A percentile compares a stretch with the other conserved stretches of the same genome.
phyloP scores from a whole-genome alignment of 2,888 invertebrate species.

The Rapana venosa region DNA sequence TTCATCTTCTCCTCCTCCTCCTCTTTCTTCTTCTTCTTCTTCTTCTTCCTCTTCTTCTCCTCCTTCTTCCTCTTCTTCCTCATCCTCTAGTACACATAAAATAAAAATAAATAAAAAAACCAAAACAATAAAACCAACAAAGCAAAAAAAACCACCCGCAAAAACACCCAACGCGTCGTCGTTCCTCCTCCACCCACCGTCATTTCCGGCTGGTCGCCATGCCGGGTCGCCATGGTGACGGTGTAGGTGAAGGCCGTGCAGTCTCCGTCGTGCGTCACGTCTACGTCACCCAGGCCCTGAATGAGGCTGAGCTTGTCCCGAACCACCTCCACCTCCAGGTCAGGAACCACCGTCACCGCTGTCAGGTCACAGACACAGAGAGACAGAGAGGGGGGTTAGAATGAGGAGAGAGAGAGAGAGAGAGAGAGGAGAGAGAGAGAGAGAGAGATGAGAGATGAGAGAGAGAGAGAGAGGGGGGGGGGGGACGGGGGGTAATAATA shows the following conservation, averaged over 20 bases:
- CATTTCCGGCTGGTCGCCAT: slow-evolving; percentile 50
- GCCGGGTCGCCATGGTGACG: slow-evolving; percentile 46
- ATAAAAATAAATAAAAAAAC: no score
- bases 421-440: no score
- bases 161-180: no score
- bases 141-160: no score
- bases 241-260: slow-evolving; percentile 52
- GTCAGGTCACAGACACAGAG: neutral
- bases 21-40: neutral
- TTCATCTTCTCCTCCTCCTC: no score
- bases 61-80: no score
- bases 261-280: slow-evolving; percentile 43
- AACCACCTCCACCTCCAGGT: slow-evolving; percentile 33
- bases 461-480: no score
- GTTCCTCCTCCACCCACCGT: slow-evolving; percentile 31
- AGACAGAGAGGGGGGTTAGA: neutral
- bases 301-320: slow-evolving; percentile 47
- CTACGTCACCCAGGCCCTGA: slow-evolving; percentile 42
- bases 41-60: neutral
- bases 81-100: no score
- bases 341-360: slow-evolving; percentile 41
- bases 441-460: no score
- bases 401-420: no score
- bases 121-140: no score
- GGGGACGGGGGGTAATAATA: no score